Evolutionary conservation across 2,113 vertebrate genomes (phyloP).

Genomic region (Sorex araneus): DNA sequence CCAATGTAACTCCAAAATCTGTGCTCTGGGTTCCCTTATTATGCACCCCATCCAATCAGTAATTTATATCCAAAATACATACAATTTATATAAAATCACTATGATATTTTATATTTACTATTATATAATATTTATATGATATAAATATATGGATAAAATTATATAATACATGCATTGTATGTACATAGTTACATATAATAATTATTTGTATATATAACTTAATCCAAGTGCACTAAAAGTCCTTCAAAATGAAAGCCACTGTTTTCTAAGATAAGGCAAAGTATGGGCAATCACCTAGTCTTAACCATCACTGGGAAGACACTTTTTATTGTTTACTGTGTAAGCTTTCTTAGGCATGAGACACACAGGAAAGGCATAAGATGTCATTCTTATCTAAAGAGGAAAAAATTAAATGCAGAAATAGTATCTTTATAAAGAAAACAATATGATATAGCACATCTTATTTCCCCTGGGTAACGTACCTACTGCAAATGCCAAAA

Average conservation of each 20-base stretch:
- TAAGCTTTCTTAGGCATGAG: background rate
- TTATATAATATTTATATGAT: background rate
- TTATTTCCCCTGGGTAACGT: background rate
- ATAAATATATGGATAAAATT: too few species aligned
- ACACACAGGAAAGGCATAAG: background rate
- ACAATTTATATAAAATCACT: too few species aligned
- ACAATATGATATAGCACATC: background rate
- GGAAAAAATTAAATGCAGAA: background rate
- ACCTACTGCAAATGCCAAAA: background rate
- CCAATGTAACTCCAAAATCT: background rate
- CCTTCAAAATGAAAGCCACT: background rate
- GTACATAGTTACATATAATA: too few species aligned
- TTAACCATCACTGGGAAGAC: background rate
- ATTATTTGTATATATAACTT: background rate
- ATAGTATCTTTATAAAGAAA: constrained; percentile 13
- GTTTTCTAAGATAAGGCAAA: background rate
- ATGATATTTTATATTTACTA: too few species aligned
- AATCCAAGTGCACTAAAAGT: background rate
- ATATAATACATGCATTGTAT: too few species aligned
- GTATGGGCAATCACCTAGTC: background rate
- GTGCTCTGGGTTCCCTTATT: background rate
- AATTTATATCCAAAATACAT: background rate
- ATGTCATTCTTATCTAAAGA: background rate
- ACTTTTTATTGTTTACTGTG: background rate
- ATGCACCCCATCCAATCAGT: background rate